phyloP scores from a whole-genome alignment of 2,888 invertebrate species.

The Seira sanloemensis region DNA sequence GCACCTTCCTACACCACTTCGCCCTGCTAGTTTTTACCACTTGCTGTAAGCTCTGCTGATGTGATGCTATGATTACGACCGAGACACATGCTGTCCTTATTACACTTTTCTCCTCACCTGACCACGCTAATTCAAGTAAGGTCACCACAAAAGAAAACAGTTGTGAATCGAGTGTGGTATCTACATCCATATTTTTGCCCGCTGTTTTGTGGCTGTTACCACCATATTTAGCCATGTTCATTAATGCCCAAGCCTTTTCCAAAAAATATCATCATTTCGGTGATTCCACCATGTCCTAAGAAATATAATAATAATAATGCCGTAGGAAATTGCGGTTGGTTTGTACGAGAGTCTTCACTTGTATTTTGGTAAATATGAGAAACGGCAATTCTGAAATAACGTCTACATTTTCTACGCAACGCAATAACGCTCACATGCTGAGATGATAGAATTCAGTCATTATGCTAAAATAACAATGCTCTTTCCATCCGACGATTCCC shows the following conservation, averaged over 20 bases:
- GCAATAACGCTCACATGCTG: conserved; percentile 54
- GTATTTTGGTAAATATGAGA: too few species aligned
- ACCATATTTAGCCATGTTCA: conserved; percentile 3
- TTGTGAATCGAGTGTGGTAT: conserved; percentile 7
- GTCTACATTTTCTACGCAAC: neutral
- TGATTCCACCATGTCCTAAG: too few species aligned
- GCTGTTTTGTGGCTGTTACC: neutral
- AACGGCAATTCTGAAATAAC: neutral
- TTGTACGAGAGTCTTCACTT: too few species aligned
- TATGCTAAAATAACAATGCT: conserved; percentile 22
- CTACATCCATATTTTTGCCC: conserved; percentile 12
- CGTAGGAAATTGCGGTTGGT: too few species aligned
- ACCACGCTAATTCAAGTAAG: conserved; percentile 9
- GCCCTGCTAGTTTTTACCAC: conserved; percentile 25
- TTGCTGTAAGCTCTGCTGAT: neutral
- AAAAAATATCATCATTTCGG: too few species aligned
- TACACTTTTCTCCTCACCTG: conserved; percentile 45
- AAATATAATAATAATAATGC: too few species aligned
- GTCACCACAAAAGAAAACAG: conserved; percentile 35
- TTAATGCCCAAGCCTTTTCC: neutral
- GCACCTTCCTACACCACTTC: neutral
- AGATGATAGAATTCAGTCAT: conserved; percentile 51
- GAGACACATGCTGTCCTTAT: conserved; percentile 56
- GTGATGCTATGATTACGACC: conserved; percentile 1
- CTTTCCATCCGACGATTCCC: conserved; percentile 7